Conservation (phyloP, 2,113 vertebrate genomes). For the Plecotus auritus region DNA sequence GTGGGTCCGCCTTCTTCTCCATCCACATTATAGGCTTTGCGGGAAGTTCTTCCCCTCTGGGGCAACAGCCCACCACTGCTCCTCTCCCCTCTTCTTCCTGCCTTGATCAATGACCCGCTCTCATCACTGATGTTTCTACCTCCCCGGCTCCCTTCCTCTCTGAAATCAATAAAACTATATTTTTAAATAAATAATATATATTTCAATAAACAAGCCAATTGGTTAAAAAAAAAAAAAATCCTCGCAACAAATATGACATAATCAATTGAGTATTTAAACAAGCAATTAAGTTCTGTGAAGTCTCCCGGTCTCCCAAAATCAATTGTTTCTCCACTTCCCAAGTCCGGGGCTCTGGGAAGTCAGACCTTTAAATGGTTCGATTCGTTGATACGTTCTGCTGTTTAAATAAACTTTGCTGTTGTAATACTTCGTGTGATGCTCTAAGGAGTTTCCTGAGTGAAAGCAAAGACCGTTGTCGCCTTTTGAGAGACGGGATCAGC, state of each 20-base stretch:
- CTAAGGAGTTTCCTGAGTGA: slow-evolving; percentile 33
- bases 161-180: no score
- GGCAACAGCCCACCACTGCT: no score
- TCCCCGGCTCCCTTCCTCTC: no score
- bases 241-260: background rate
- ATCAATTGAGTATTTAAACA: slow-evolving; percentile 3
- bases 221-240: background rate
- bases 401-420: slow-evolving; percentile 5
- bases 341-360: background rate
- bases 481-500: slow-evolving; percentile 32
- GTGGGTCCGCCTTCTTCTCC: background rate
- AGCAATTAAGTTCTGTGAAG: background rate
- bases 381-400: background rate
- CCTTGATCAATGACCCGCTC: no score
- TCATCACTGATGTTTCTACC: no score
- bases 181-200: no score
- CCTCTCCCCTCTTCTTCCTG: no score
- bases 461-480: slow-evolving; percentile 47
- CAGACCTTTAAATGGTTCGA: background rate
- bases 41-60: no score
- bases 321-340: background rate
- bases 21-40: no score
- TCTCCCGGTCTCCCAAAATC: background rate
- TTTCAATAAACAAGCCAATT: no score
- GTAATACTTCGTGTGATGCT: background rate